Evolutionary conservation across 2,888 invertebrate species (phyloP).

Genomic region (Caenorhabditis imperialis): DNA sequence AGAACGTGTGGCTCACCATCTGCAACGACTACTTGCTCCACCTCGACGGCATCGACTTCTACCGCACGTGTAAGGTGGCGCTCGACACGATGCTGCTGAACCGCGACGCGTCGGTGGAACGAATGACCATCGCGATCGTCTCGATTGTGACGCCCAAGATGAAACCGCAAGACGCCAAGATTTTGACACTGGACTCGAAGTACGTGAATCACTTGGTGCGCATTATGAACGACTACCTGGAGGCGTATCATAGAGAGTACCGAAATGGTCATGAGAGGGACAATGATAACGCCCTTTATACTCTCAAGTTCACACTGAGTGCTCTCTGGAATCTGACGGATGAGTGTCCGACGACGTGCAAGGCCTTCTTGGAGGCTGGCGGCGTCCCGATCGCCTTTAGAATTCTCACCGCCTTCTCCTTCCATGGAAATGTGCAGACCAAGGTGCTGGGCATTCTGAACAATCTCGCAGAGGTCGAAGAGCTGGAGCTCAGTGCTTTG

Average conservation of each 20-base stretch:
- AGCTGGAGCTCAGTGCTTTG: constrained; percentile 81
- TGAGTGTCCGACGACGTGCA: constrained; percentile 85
- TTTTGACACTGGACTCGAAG: constrained; percentile 83
- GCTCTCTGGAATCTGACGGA: constrained; percentile 88
- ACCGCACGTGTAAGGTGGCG: constrained; percentile 84
- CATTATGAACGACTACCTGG: constrained; percentile 57
- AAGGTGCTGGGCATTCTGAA: constrained; percentile 86
- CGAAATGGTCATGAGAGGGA: constrained; percentile 43
- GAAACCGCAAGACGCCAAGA: constrained; percentile 84
- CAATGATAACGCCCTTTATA: constrained; percentile 82
- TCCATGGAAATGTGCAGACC: constrained; percentile 84
- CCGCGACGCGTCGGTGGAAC: constrained; percentile 63
- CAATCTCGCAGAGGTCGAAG: constrained; percentile 85
- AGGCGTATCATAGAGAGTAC: constrained; percentile 29
- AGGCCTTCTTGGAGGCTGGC: constrained; percentile 84
- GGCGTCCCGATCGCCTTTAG: constrained; percentile 84
- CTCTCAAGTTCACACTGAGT: constrained; percentile 86
- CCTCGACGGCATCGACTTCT: constrained; percentile 81
- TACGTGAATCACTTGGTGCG: constrained; percentile 80
- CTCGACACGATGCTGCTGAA: constrained; percentile 82
- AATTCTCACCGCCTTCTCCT: constrained; percentile 82
- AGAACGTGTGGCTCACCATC: constrained; percentile 82
- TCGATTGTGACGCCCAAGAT: constrained; percentile 84
- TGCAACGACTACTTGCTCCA: constrained; percentile 87
- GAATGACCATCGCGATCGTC: constrained; percentile 88